phyloP scores from a whole-genome alignment of 2,888 invertebrate genomes.

The Ochropleura plecta region DNA sequence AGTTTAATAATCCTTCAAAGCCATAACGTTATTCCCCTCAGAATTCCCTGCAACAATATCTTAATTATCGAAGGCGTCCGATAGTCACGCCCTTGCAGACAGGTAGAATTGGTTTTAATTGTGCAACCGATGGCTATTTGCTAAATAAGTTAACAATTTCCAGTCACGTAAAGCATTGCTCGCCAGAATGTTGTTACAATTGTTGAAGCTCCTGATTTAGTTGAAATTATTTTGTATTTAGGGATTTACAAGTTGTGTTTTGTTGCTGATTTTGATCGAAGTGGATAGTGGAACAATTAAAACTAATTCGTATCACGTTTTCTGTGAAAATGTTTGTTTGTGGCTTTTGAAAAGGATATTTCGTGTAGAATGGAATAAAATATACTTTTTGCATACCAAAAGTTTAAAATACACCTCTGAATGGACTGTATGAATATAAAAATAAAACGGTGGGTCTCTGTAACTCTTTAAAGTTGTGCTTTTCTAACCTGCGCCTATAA shows the following conservation, averaged over 20 bases:
- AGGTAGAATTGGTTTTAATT: conserved; percentile 68
- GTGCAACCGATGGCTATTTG: conserved; percentile 61
- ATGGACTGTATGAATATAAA: too few species aligned
- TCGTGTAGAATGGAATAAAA: too few species aligned
- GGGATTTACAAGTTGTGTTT: conserved; percentile 49
- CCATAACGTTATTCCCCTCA: conserved; percentile 8
- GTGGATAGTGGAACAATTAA: not conserved
- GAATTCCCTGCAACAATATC: conserved; percentile 46
- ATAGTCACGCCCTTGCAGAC: conserved; percentile 63
- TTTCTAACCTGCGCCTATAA: too few species aligned
- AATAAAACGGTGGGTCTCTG: too few species aligned
- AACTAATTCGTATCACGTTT: not conserved
- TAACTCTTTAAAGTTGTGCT: too few species aligned
- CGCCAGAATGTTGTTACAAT: conserved; percentile 43
- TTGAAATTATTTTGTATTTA: conserved; percentile 60
- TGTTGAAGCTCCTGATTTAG: conserved; percentile 30
- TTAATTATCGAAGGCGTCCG: conserved; percentile 54
- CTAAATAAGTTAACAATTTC: conserved; percentile 62
- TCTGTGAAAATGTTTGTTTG: not conserved
- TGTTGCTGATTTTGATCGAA: conserved; percentile 12
- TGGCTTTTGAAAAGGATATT: not conserved
- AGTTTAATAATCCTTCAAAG: conserved; percentile 32
- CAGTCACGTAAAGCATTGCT: conserved; percentile 64
- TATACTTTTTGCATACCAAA: too few species aligned
- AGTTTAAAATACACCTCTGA: too few species aligned